Evolutionary conservation across 2,888 invertebrate genomes (phyloP).

Genomic region (Acronicta leporina): DNA sequence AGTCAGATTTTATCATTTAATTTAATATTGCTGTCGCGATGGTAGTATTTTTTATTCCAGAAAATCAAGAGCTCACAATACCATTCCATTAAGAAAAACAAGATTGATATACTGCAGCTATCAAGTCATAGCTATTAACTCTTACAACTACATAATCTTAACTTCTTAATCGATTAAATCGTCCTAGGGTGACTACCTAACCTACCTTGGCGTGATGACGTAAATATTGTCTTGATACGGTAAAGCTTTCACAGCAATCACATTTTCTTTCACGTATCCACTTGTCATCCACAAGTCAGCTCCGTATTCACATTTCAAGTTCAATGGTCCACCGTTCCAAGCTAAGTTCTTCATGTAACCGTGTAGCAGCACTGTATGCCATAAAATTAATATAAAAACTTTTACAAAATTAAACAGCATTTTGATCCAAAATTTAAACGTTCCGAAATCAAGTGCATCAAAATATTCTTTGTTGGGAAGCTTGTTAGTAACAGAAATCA

Average conservation of each 20-base stretch:
- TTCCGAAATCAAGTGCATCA: conserved; percentile 4
- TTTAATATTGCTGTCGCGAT: too few relatives aligned
- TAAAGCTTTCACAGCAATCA: conserved; percentile 89
- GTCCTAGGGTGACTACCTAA: too few relatives aligned
- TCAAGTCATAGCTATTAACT: too few relatives aligned
- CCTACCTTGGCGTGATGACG: conserved; percentile 88
- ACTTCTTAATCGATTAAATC: too few relatives aligned
- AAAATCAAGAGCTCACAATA: too few relatives aligned
- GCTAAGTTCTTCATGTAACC: conserved; percentile 73
- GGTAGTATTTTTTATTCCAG: too few relatives aligned
- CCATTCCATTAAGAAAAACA: too few relatives aligned
- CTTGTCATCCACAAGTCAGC: conserved; percentile 84
- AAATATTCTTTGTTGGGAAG: conserved; percentile 13
- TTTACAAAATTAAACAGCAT: conserved; percentile 42
- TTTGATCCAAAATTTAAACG: conserved; percentile 11
- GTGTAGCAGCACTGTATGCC: conserved; percentile 33
- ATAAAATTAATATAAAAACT: conserved; percentile 33
- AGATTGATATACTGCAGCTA: too few relatives aligned
- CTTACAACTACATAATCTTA: too few relatives aligned
- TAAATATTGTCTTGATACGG: conserved; percentile 88
- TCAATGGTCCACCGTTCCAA: conserved; percentile 81
- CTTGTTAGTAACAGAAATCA: conserved; percentile 4
- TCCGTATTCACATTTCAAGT: conserved; percentile 83
- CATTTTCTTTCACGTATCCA: conserved; percentile 88
- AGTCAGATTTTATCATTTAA: too few relatives aligned